Conservation (phyloP, 2,797 vertebrate species). For the Basileuterus tristriatus region DNA sequence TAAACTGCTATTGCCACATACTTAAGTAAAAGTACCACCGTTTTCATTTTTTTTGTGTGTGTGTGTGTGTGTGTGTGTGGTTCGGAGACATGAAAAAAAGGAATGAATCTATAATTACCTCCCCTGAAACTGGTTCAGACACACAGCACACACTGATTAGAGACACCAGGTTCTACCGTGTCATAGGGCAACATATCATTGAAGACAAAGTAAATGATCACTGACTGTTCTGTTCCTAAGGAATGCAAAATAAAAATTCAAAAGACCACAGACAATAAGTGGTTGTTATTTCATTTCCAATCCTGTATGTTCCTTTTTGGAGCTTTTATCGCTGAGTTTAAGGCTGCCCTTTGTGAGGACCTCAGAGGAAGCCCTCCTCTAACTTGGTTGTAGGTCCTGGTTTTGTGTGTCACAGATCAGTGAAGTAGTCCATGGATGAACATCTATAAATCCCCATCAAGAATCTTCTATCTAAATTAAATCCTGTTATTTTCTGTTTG, state of each 20-base stretch:
- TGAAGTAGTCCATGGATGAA: background rate
- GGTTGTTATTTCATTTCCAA: background rate
- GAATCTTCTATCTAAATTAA: background rate
- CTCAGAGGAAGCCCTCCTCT: background rate
- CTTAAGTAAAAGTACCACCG: background rate
- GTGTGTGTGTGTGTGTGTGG: background rate
- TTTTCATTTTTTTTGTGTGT: background rate
- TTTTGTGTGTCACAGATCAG: background rate
- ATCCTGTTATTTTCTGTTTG: background rate
- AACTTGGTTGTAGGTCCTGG: background rate
- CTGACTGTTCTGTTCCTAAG: background rate
- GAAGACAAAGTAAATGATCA: background rate
- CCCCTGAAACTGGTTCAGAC: background rate
- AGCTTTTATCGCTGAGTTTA: background rate
- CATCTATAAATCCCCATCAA: background rate
- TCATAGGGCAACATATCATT: background rate
- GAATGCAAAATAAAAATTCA: background rate
- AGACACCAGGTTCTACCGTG: background rate
- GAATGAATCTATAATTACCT: constrained; percentile 13
- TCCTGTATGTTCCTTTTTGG: background rate
- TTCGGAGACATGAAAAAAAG: constrained; percentile 13
- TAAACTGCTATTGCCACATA: background rate
- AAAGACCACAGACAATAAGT: background rate
- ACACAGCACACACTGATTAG: background rate
- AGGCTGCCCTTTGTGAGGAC: background rate